Percentiles rank a stretch among this genome's conserved stretches.
Conservation (phyloP, 2,797 vertebrate species). For the Lagodon rhomboides region DNA sequence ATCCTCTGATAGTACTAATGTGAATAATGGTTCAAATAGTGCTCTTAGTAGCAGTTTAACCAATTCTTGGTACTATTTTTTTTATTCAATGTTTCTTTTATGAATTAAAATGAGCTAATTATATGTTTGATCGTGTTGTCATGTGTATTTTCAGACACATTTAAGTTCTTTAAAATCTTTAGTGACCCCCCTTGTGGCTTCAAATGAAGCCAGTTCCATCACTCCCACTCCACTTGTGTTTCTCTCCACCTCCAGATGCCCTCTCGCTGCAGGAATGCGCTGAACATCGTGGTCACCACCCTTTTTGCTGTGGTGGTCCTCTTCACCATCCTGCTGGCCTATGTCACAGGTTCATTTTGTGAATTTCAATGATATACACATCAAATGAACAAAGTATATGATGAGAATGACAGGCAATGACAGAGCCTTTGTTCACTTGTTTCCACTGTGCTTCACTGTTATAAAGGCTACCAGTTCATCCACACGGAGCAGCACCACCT, state of each 20-base stretch:
- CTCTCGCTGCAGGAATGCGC: constrained; percentile 89
- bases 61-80: too few species aligned
- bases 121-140: too few species aligned
- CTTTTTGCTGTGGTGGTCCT: constrained; percentile 95
- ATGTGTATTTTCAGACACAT: too few species aligned
- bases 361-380: neutral
- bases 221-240: neutral
- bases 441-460: constrained; percentile 3
- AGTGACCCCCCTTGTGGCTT: too few species aligned
- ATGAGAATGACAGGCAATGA: neutral
- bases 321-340: constrained; percentile 95
- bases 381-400: neutral
- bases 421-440: neutral
- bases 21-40: too few species aligned
- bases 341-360: constrained; percentile 88
- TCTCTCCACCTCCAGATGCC: constrained; percentile 89
- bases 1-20: too few species aligned
- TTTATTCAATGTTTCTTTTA: too few species aligned
- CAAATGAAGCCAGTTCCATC: neutral
- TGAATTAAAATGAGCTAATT: too few species aligned
- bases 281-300: constrained; percentile 94
- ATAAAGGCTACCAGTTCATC: constrained; percentile 96
- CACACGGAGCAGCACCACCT: constrained; percentile 98
- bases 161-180: too few species aligned
- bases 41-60: too few species aligned